Base-by-base conservation (phyloP, 2,888 invertebrate species). In the Orthonychiurus folsomi region DNA sequence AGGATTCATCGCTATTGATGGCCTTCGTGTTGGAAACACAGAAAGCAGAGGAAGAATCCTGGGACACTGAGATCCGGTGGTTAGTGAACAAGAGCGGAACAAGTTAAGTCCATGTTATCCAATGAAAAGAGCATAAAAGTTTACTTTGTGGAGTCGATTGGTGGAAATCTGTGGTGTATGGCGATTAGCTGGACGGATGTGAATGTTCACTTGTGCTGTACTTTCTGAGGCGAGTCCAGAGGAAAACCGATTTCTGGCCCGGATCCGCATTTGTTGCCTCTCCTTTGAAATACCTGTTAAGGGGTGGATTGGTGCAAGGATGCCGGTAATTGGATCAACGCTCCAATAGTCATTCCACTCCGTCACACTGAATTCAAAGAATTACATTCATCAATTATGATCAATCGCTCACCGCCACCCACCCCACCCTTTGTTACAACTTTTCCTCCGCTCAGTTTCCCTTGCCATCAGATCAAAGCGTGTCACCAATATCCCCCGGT, bases 321-420 rank as follows among this genome's bases (percentile, higher is more conserved):
- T 84, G 12, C 96, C 96, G 56, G 88, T 88, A 61, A 92, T 89
- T 1, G 95, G 93, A 78, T 97, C 93, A 63, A 99, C 86, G 47
- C 92, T 88, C 77, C 96, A 97, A 73, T 85, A 86, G 75, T 89
- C 87, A 54, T 87, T 89, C 63, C 84, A 82, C 72, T 89, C 86
- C 58, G 84, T 81, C 74, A 97, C 86, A 77, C 92, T 72, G 56
- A 1, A 64, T 56, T 27, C 59, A 57, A 61, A 37, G 15, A 37
- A 15, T 37, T 15, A 37, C 9, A 37, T 15, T 37, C 37, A 37
- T 37, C 9, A 37, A 37, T 37, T 37, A 37, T 37, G 37, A 37
- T 37, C 37, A 15, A 37, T 37, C 24, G n/a, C 52, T 20, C 20
- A 23, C 3, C 9, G 52, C 52, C n/a, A 12, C 20, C 52, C 9